These are phyloP conservation scores for Coptodon bakossiorum DNA, from an alignment of 2,113 vertebrate genomes.

Conservation along the genomic window DNA sequence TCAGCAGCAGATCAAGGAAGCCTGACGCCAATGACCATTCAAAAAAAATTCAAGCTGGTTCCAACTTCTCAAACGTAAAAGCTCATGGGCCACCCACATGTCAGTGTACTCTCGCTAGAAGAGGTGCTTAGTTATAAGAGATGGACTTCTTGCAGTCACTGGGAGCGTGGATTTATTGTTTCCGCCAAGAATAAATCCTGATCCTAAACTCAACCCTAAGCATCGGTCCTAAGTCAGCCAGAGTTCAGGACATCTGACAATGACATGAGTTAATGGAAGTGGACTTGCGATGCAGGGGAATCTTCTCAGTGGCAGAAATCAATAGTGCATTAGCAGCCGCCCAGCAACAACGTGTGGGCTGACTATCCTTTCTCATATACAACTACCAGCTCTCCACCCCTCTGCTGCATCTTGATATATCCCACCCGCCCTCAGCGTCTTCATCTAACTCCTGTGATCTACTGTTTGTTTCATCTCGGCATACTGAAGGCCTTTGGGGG, in stretches of 20 bases:
- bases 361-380: constrained; percentile 6
- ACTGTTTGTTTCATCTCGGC: constrained; percentile 46
- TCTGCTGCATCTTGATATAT: constrained; percentile 28
- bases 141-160: background rate
- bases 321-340: constrained; percentile 49
- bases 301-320: constrained; percentile 45
- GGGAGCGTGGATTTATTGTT: background rate
- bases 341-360: constrained; percentile 17
- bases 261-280: background rate
- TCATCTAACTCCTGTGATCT: constrained; percentile 42
- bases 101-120: background rate
- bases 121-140: background rate
- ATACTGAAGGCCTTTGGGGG: constrained; percentile 21
- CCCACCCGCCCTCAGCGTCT: constrained; percentile 25
- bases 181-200: background rate
- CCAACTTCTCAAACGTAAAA: background rate
- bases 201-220: background rate
- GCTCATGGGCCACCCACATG: background rate
- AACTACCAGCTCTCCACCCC: background rate
- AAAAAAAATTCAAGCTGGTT: background rate
- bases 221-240: background rate
- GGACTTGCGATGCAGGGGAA: background rate
- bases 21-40: background rate
- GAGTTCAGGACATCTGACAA: background rate
- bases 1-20: background rate